Evolutionary conservation across 2,888 invertebrate species (phyloP).

Genomic region (Tipula helvola): DNA sequence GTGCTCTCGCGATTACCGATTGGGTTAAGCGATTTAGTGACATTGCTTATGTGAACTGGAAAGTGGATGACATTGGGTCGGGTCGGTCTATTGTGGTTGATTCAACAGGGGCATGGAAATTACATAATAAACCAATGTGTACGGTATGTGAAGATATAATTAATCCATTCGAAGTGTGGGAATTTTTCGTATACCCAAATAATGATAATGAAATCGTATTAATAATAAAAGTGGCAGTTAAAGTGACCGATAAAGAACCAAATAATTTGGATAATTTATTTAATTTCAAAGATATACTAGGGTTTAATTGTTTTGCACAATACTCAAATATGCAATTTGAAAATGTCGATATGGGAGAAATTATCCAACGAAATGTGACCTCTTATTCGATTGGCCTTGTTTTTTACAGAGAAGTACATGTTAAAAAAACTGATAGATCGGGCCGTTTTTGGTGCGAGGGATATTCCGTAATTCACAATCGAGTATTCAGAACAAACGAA

Average conservation of each 20-base stretch:
- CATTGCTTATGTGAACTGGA: not conserved
- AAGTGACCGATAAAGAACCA: not conserved
- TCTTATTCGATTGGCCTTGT: not conserved
- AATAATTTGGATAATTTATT: not conserved
- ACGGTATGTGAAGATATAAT: not conserved
- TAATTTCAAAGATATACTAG: not conserved
- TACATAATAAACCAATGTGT: not conserved
- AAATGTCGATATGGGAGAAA: not conserved
- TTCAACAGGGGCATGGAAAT: not conserved
- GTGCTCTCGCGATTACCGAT: not conserved
- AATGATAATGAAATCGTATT: not conserved
- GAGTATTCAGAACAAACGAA: not conserved
- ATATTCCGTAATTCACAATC: conserved; percentile 29
- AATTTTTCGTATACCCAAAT: not conserved
- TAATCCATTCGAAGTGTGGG: not conserved
- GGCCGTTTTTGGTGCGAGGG: conserved; percentile 56
- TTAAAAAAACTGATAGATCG: not conserved
- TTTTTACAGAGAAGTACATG: not conserved
- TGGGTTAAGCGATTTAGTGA: not conserved
- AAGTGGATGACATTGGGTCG: not conserved
- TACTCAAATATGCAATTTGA: not conserved
- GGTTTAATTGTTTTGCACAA: not conserved
- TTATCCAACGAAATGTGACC: not conserved
- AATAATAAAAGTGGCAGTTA: not conserved
- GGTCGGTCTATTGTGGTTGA: not conserved